Conservation (phyloP, 2,113 vertebrate species). For the cat (Felis catus) region F.catus_Fca126_mat1.0 CM031414.1:32677501-32678000, state of each 20-base stretch:
- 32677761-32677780: constrained; percentile 93
- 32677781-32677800: constrained; percentile 93
- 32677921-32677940: constrained; percentile 83
- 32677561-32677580: neutral
- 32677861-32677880: constrained; percentile 84
- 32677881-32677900: constrained; percentile 89
- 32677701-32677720: constrained; percentile 91
- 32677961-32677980: constrained; percentile 67
- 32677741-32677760: constrained; percentile 96
- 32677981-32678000: constrained; percentile 75
- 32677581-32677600: neutral
- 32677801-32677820: constrained; percentile 98
- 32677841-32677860: constrained; percentile 87
- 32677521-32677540: neutral
- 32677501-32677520: neutral
- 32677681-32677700: constrained; percentile 87
- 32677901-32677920: constrained; percentile 70
- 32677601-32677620: neutral
- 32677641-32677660: constrained; percentile 15
- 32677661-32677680: constrained; percentile 82
- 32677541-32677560: neutral
- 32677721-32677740: constrained; percentile 91
- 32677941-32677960: constrained; percentile 78
- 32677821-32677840: constrained; percentile 88
- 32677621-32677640: constrained; percentile 13